Base-by-base conservation (phyloP, 2,888 invertebrate species). In the Melikaiella ostensackeni region DNA sequence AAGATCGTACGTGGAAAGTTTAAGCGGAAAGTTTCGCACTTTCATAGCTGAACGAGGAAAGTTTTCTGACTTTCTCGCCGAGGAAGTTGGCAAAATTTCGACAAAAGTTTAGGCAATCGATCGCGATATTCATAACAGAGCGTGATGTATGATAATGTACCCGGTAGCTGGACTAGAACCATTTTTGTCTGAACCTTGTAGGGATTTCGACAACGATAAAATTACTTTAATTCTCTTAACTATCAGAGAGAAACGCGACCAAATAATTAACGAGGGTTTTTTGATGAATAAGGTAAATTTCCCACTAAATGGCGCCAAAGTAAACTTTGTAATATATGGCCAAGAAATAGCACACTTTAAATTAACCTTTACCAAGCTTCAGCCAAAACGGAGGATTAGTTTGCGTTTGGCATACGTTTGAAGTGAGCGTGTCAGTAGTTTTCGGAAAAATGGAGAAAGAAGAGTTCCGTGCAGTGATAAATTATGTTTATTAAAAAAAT, bases 21-120 rank as follows among this genome's bases (percentile, higher is more conserved):
- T 80, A 76, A 80, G 70, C 80, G 73, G 57, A 79, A 81, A 81
- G 80, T 81, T 81, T 70, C 21, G n/a, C 13, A 33, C 70, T 70
- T 33, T 55, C 33, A 55, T 42, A 30, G 30, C 50, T n/a, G 27
- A 27, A 46, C 30, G 16, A n/a, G 30, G n/a, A 46, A 27, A 24
- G n/a, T 70, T 70, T 70, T 50, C 21, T 35, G 9, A 70, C 46
- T 70, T 30, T 55, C 50, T 33, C 30, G 11, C 13, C 13, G 50
- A 11, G 5, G 42, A 66, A 66, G 8, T 66, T 66, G 46, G 7
- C 3, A 50, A 33, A 50, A 11, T 50, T 70, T 70, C 5, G 27
- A 27, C 30, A n/a, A 50, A 70, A 33, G 33, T 55, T 50, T 21
- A 11, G 27, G n/a, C 19, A 33, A 50, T 33, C 46, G 70, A 70